Evolutionary conservation across 2,888 invertebrate species (phyloP), one percentile per base, ranked within the genome.

Genomic region (Melitaea athalia): DNA sequence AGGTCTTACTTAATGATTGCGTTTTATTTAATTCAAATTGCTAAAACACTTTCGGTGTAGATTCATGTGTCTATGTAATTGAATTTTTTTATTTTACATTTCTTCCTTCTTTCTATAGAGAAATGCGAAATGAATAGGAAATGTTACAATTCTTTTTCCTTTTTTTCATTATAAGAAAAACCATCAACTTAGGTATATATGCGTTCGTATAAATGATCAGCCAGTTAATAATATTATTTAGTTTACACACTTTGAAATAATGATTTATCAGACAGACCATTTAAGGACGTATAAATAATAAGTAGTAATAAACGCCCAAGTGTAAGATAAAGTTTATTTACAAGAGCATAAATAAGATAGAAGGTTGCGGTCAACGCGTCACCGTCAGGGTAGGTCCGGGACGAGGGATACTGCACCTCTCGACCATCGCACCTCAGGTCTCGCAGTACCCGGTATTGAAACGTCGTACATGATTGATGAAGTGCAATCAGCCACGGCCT

Each of bases 311-410:
- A 80, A 80, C 76, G 78, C 69, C 74, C 55, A 65, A 47, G 50
- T 72, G 72, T 78, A 78, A 81, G 84, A 87, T 86, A 86, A 85
- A 77, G 82, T 78, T 70, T 88, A 89, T 89, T 88, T 85, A 89
- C 88, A 86, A 84, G 76, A 82, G 82, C 85, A 86, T 85, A 85
- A 85, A 86, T 84, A 83, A 84, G 85, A 87, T 84, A 81, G 84
- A 87, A 86, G 85, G 86, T 78, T 85, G 77, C 79, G 76, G 79
- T 85, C 85, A 83, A 86, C 85, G 84, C 84, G 76, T 79, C 72
- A 74, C 78, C 85, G 75, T 84, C 86, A 86, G 89, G 89, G 90
- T 90, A 89, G 90, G 90, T 91, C 89, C 84, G 86, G 83, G 83
- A 84, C 83, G 78, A 75, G 77, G 78, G 71, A 78, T 77, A 73